These are phyloP conservation scores for Zaprionus davidi DNA, from an alignment of 1,140 invertebrate genomes.

Conservation along the genomic window DNA sequence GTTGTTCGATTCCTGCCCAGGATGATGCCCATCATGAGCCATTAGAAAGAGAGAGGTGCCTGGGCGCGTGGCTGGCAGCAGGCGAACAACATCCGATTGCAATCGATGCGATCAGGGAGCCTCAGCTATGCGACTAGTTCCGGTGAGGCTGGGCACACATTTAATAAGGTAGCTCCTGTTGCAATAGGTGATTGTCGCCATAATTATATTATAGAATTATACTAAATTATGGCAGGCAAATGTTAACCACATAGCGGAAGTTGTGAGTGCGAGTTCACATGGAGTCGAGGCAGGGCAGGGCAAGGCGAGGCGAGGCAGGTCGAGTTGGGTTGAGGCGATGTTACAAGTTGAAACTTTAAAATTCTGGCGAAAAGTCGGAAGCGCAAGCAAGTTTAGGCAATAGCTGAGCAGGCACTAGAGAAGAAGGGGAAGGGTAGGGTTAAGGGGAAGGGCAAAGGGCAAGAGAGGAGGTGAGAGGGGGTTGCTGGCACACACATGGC, in stretches of 20 bases:
- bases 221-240: background rate
- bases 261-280: conserved; percentile 34
- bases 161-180: conserved; percentile 59
- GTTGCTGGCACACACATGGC: conserved; percentile 22
- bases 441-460: conserved; percentile 21
- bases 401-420: conserved; percentile 4
- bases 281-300: conserved; percentile 18
- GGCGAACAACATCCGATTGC: conserved; percentile 41
- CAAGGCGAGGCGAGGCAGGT: conserved; percentile 17
- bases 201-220: conserved; percentile 56
- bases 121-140: conserved; percentile 52
- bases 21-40: conserved; percentile 33
- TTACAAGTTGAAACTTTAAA: conserved; percentile 18
- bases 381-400: conserved; percentile 36
- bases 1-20: conserved; percentile 12
- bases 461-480: background rate
- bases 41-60: conserved; percentile 36
- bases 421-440: background rate
- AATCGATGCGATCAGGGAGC: conserved; percentile 6
- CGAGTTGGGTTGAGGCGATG: conserved; percentile 14
- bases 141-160: conserved; percentile 46
- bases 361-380: conserved; percentile 54
- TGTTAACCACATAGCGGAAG: background rate
- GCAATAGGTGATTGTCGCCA: conserved; percentile 49
- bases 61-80: conserved; percentile 33